These are phyloP conservation scores for Allolobophora icterica DNA, from an alignment of 2,888 invertebrate species.

Conservation along the genomic window DNA sequence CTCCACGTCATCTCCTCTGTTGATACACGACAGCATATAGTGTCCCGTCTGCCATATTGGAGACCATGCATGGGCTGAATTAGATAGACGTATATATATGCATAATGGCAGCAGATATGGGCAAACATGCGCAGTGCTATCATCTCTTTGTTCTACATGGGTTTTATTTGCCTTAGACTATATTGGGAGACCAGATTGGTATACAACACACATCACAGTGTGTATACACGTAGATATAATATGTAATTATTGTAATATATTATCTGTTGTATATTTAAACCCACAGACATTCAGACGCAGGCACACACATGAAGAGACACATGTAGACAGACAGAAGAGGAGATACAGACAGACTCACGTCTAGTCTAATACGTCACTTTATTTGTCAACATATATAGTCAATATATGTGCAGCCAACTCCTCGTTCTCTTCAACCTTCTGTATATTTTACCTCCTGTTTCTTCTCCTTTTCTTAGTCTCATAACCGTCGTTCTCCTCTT, in stretches of 20 bases:
- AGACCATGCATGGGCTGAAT: background rate
- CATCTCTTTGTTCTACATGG: background rate
- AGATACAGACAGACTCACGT: background rate
- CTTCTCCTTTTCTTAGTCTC: no score
- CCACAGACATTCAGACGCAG: background rate
- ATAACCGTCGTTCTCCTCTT: no score
- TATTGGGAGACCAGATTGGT: slow-evolving; percentile 10
- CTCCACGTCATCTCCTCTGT: background rate
- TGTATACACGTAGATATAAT: background rate
- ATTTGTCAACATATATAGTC: no score
- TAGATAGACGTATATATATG: background rate
- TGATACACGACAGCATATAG: background rate
- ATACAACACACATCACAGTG: background rate
- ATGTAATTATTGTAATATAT: no score
- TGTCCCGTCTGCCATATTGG: background rate
- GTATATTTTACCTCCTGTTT: no score
- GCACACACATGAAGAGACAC: background rate
- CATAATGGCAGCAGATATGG: background rate
- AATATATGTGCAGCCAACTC: no score
- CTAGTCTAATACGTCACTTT: no score
- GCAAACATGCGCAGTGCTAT: background rate
- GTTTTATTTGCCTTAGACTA: background rate
- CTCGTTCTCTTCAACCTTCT: no score
- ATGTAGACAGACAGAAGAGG: background rate
- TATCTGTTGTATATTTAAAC: background rate